phyloP scores from a whole-genome alignment of 1,140 invertebrate species.

The Drosophila lini region DNA sequence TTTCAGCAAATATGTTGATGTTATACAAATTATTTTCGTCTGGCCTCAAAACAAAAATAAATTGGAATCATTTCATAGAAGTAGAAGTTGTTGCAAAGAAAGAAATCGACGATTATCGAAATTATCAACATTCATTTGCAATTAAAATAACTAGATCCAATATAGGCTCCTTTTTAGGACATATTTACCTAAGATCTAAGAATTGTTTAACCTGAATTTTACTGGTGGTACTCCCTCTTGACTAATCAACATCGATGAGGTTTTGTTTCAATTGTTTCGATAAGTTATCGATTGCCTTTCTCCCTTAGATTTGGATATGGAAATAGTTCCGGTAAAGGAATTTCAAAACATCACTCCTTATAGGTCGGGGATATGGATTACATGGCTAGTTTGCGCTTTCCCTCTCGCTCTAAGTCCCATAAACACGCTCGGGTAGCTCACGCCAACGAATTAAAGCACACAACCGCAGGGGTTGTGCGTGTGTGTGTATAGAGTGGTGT shows the following conservation, averaged over 20 bases:
- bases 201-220: neutral
- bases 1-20: neutral
- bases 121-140: too few relatives aligned
- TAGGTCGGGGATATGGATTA: constrained; percentile 26
- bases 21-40: neutral
- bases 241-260: neutral
- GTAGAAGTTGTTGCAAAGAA: neutral
- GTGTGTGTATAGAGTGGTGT: constrained; percentile 22
- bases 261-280: neutral
- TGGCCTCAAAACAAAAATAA: neutral
- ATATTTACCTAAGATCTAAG: neutral
- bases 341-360: constrained; percentile 21
- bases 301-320: neutral
- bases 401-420: constrained; percentile 51
- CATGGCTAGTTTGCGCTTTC: constrained; percentile 39
- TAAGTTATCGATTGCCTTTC: neutral
- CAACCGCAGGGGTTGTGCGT: constrained; percentile 8
- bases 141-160: too few relatives aligned
- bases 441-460: constrained; percentile 52
- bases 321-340: neutral
- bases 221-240: neutral
- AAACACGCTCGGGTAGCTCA: constrained; percentile 70
- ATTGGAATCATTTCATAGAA: neutral
- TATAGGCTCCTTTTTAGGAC: neutral
- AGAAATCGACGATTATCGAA: too few relatives aligned